phyloP scores from a whole-genome alignment of 1,140 invertebrate species.

The Atta cephalotes region DNA sequence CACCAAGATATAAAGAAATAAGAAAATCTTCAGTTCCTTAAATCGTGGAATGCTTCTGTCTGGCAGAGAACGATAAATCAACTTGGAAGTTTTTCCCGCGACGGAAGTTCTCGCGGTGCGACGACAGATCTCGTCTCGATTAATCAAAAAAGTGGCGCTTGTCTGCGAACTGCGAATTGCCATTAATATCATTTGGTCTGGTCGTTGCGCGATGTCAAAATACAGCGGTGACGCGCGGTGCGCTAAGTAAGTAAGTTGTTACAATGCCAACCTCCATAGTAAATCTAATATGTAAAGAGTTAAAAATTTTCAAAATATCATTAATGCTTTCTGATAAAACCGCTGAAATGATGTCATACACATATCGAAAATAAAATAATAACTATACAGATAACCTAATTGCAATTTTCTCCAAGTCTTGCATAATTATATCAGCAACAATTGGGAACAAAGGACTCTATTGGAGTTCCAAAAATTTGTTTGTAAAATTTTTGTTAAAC shows the following conservation, averaged over 20 bases:
- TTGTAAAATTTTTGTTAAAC: no score
- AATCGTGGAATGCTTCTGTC: conserved; percentile 25
- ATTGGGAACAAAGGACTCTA: no score
- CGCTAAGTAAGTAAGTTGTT: conserved; percentile 40
- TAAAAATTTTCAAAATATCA: no score
- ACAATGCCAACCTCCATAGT: no score
- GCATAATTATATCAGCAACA: no score
- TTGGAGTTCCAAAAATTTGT: no score
- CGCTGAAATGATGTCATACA: no score
- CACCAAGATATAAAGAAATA: conserved; percentile 10
- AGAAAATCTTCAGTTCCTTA: conserved; percentile 56
- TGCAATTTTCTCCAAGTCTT: no score
- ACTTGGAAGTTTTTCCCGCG: conserved; percentile 59
- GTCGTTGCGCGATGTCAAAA: conserved; percentile 31
- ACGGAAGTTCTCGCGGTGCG: conserved; percentile 1
- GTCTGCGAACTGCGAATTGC: conserved; percentile 62
- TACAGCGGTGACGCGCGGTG: conserved; percentile 47
- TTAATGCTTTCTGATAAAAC: no score
- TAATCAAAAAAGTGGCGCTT: conserved; percentile 67
- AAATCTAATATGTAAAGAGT: no score
- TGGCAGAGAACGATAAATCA: conserved; percentile 67
- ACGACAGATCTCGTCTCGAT: conserved; percentile 66
- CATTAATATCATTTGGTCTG: conserved; percentile 68
- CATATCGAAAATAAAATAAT: no score
- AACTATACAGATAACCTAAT: no score